Evolutionary conservation across 2,888 invertebrate species (phyloP).

Genomic region (Sarcophaga subvicina): DNA sequence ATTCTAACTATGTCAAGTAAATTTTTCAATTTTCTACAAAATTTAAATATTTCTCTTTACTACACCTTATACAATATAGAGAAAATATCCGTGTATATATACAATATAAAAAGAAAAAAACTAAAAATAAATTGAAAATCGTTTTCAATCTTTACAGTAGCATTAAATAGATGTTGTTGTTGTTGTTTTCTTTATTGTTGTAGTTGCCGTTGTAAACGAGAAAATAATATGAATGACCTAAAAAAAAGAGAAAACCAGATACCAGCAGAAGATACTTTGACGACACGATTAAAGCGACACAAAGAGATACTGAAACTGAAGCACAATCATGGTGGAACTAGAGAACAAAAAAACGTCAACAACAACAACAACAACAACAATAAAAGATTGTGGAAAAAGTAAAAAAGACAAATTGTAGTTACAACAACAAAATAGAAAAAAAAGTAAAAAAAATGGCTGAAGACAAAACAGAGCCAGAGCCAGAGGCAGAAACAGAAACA

Average conservation of each 20-base stretch:
- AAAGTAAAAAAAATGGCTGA: not conserved
- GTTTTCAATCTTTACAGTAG: not conserved
- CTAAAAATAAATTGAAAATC: not conserved
- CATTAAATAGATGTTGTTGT: not conserved
- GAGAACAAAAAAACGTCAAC: not conserved
- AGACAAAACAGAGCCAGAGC: not conserved
- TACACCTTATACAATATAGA: not conserved
- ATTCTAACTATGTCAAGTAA: too few relatives aligned
- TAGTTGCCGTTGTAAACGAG: not conserved
- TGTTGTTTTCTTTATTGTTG: not conserved
- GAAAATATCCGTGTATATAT: too few relatives aligned
- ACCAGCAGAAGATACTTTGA: conserved; percentile 20
- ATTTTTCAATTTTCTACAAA: too few relatives aligned
- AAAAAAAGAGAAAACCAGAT: conserved; percentile 6
- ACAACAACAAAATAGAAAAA: not conserved
- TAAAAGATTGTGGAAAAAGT: conserved; percentile 16
- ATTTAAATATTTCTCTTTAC: too few relatives aligned
- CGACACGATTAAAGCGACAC: conserved; percentile 15
- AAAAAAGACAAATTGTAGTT: conserved; percentile 16
- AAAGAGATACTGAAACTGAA: not conserved
- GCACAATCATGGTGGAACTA: not conserved
- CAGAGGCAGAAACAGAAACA: not conserved
- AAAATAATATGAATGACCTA: not conserved
- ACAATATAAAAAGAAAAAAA: not conserved
- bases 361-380: not conserved